A percentile compares a stretch with the other conserved stretches of the same genome.
Evolutionary conservation across 2,113 vertebrate species (phyloP).

Genomic region (Ranitomeya variabilis): DNA sequence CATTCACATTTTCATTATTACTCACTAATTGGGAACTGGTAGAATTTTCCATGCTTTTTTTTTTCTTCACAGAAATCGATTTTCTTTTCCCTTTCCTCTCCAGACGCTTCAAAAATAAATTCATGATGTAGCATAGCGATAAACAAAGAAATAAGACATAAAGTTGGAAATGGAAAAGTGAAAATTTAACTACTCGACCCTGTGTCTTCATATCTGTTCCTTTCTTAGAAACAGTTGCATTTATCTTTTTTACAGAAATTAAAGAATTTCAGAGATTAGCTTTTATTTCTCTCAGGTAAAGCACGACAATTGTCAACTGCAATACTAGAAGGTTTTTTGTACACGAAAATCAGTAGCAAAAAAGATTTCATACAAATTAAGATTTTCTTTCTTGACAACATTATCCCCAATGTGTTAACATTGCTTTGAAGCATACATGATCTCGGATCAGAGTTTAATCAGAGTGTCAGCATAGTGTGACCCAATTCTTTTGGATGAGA

Average conservation of each 20-base stretch:
- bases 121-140: neutral
- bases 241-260: neutral
- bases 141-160: constrained; percentile 3
- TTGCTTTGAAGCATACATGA: neutral
- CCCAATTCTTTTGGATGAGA: no score
- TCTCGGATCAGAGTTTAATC: no score
- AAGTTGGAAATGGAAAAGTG: neutral
- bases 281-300: neutral
- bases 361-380: no score
- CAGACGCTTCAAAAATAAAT: constrained; percentile 7
- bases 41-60: constrained; percentile 6
- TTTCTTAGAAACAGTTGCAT: neutral
- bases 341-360: neutral
- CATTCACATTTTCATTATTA: neutral
- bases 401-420: neutral
- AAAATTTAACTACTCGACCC: neutral
- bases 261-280: neutral
- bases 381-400: no score
- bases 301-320: neutral
- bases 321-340: neutral
- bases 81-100: constrained; percentile 12
- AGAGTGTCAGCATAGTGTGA: no score
- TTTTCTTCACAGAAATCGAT: constrained; percentile 7
- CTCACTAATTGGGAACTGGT: constrained; percentile 22
- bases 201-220: neutral